Evolutionary conservation across 2,113 vertebrate genomes (phyloP), one percentile per base, ranked within the genome.

Genomic region (Carettochelys insculpta): DNA sequence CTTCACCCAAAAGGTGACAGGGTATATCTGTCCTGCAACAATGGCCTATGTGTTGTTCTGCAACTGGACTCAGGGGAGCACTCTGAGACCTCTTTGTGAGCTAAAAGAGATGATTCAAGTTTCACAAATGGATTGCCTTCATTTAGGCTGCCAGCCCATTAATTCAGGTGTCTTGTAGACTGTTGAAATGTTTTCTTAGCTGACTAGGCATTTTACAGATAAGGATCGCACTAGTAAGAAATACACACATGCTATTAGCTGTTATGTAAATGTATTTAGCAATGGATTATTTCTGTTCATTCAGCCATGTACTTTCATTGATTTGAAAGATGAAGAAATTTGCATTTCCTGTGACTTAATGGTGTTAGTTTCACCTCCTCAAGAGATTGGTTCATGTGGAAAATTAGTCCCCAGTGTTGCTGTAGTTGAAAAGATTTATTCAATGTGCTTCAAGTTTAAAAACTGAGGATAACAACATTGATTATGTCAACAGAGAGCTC

Each of bases 271-370:
- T 80, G 47, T 11, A 11, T 43, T 34, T 80, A 81, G 45, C 4
- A 77, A 38, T 31, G 85, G 61, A 56, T 95, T 92, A 79, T 83
- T 90, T 77, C 65, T 87, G 56, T 58, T 91, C 90, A 52, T 52
- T 94, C 27, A 56, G 61, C 79, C 38, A 41, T 82, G 82, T 86
- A 86, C 34, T 3, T 88, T 90, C 56, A 58, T 19, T 56, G 53
- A 58, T 88, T 45, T 87, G 53, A 91, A 92, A 92, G 89, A 88
- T 48, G 41, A 20, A 91, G 90, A 38, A n/a, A 2, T 56, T 77
- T 73, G 4, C 52, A 81, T 34, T 90, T 91, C 31, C 45, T 22
- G 22, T 83, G 58, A 41, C 5, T 65, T 24, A 86, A 27, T 85
- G 41, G 10, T 11, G 88, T 34, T 17, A 53, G 29, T 76, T 85